Percentiles rank a stretch among this genome's conserved stretches.
Evolutionary conservation across 2,797 vertebrate species (phyloP).

Genomic region (Balearica regulorum): DNA sequence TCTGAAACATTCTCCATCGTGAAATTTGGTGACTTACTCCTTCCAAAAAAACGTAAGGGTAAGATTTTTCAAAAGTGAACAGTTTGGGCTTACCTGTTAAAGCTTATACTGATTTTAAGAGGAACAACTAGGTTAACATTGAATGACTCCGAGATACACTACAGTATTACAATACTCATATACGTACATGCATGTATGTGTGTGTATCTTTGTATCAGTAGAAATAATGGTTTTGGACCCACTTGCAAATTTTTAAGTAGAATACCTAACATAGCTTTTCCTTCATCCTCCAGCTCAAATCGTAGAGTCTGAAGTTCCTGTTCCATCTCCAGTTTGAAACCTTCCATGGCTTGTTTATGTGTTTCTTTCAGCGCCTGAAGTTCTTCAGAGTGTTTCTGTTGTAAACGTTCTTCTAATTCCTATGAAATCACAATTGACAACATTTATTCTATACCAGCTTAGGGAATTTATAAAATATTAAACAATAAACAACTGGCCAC

Average conservation of each 20-base stretch:
- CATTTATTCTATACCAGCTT: not conserved
- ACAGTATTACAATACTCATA: not conserved
- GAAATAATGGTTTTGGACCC: not conserved
- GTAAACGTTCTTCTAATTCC: conserved; percentile 91
- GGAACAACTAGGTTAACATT: not conserved
- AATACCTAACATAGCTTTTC: conserved; percentile 96
- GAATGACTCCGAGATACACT: not conserved
- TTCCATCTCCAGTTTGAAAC: conserved; percentile 93
- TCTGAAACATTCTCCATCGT: not conserved
- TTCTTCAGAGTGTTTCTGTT: conserved; percentile 90
- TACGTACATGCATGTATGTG: fast-evolving
- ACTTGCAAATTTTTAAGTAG: not conserved
- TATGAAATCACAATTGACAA: conserved; percentile 58
- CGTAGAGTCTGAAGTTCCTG: conserved; percentile 95
- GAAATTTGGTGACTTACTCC: not conserved
- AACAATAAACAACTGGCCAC: not conserved
- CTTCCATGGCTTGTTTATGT: conserved; percentile 93
- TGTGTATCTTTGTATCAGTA: not conserved
- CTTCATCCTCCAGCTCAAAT: conserved; percentile 97
- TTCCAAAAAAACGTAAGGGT: not conserved
- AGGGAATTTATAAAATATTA: not conserved
- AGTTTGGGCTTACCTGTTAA: not conserved
- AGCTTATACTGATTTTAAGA: not conserved
- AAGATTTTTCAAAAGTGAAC: not conserved
- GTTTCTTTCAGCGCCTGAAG: conserved; percentile 90